Evolutionary conservation across 1,140 invertebrate genomes (phyloP).

Genomic region (Caenorhabditis briggsae): DNA sequence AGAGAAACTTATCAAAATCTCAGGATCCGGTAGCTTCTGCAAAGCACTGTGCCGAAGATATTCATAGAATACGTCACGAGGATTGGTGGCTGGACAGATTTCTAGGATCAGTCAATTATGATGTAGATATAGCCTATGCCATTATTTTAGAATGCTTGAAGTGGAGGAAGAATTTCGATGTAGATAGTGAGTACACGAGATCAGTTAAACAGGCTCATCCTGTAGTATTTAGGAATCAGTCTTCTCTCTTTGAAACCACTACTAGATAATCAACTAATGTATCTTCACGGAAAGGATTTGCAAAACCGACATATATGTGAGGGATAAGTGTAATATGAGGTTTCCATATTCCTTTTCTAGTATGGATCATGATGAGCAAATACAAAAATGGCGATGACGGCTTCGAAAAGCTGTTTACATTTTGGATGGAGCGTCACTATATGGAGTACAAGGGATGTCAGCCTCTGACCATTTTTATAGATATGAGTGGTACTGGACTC

Average conservation of each 20-base stretch:
- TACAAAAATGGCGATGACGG: conserved; percentile 61
- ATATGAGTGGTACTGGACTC: conserved; percentile 54
- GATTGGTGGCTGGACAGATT: conserved; percentile 67
- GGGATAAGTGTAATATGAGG: not conserved
- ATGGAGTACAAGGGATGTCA: conserved; percentile 61
- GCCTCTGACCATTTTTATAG: conserved; percentile 54
- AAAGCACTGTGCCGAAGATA: conserved; percentile 14
- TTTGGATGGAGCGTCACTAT: conserved; percentile 66
- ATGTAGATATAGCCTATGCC: conserved; percentile 65
- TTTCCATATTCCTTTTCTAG: conserved; percentile 52
- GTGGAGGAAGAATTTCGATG: conserved; percentile 64
- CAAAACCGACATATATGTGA: conserved; percentile 63
- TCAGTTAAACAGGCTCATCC: not conserved
- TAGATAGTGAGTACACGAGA: conserved; percentile 52
- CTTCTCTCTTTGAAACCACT: conserved; percentile 59
- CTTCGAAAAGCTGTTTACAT: conserved; percentile 63
- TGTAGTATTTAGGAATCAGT: conserved; percentile 57
- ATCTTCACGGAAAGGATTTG: conserved; percentile 63
- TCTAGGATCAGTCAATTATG: conserved; percentile 45
- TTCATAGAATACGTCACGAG: conserved; percentile 58
- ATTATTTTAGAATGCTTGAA: conserved; percentile 66
- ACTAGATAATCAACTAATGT: conserved; percentile 64
- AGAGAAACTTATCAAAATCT: not conserved
- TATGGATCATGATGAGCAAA: conserved; percentile 64
- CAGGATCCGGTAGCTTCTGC: not conserved